Percentiles rank a stretch among this genome's conserved stretches.
phyloP scores from a whole-genome alignment of 2,797 vertebrate species.

The Phylloscopus collybita region DNA sequence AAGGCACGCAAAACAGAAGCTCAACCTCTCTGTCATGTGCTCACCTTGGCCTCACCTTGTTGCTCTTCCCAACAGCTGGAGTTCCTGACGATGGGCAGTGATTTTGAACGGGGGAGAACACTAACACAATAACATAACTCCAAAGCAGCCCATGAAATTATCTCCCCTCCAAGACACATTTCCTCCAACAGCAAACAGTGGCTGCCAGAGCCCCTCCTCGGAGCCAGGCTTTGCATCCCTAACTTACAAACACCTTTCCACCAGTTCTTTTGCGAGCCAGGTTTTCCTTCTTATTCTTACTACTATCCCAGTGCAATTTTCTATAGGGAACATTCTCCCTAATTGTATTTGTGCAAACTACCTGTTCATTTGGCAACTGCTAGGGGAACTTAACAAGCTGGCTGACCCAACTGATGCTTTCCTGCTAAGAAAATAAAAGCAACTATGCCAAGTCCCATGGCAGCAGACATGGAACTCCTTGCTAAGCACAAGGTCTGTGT shows the following conservation, averaged over 20 bases:
- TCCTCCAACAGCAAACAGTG: not conserved
- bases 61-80: not conserved
- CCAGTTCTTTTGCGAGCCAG: not conserved
- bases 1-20: accelerated
- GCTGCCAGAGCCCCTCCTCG: not conserved
- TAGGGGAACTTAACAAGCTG: conserved; percentile 25
- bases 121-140: accelerated
- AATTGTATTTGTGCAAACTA: conserved; percentile 45
- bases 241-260: not conserved
- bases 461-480: not conserved
- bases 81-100: not conserved
- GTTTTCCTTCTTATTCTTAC: not conserved
- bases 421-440: conserved; percentile 39
- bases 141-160: not conserved
- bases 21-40: accelerated
- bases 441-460: conserved; percentile 7
- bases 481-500: conserved; percentile 22
- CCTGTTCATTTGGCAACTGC: conserved; percentile 60
- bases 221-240: not conserved
- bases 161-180: not conserved
- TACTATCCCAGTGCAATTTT: not conserved
- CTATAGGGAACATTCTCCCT: not conserved
- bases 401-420: conserved; percentile 7
- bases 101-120: not conserved
- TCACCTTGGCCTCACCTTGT: not conserved